A percentile compares a stretch with the other conserved stretches of the same genome.
phyloP scores from a whole-genome alignment of 2,113 vertebrate genomes.

The Suricata suricatta region DNA sequence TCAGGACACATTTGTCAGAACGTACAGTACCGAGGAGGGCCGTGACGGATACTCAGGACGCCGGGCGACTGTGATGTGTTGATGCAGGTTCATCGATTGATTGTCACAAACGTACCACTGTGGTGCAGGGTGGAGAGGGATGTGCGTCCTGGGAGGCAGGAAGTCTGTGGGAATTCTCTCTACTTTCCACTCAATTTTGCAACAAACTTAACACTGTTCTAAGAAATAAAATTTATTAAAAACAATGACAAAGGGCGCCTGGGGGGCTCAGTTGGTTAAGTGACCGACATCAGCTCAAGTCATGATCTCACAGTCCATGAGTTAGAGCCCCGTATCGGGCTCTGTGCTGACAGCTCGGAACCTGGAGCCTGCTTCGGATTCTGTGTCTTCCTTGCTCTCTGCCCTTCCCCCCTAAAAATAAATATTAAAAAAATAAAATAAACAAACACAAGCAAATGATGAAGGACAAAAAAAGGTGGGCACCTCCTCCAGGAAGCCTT shows the following conservation, averaged over 20 bases:
- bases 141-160: fast-evolving
- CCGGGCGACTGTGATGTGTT: fast-evolving
- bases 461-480: not conserved
- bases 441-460: not conserved
- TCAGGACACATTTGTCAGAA: no score
- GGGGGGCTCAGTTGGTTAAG: no score
- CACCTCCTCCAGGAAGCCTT: not conserved
- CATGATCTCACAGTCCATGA: no score
- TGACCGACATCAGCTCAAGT: no score
- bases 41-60: fast-evolving
- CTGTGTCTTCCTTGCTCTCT: no score
- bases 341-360: no score
- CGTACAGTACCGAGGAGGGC: fast-evolving
- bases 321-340: no score
- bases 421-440: not conserved
- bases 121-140: fast-evolving
- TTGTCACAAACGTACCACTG: no score
- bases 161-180: fast-evolving
- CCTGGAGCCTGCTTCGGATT: no score
- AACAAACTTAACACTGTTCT: not conserved
- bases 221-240: not conserved
- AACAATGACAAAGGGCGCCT: not conserved
- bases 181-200: not conserved
- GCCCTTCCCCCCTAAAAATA: no score
- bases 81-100: fast-evolving